Percentiles rank a stretch among this genome's conserved stretches.
Evolutionary conservation across 2,797 vertebrate species (phyloP).

Genomic region (Bufotes viridis): DNA sequence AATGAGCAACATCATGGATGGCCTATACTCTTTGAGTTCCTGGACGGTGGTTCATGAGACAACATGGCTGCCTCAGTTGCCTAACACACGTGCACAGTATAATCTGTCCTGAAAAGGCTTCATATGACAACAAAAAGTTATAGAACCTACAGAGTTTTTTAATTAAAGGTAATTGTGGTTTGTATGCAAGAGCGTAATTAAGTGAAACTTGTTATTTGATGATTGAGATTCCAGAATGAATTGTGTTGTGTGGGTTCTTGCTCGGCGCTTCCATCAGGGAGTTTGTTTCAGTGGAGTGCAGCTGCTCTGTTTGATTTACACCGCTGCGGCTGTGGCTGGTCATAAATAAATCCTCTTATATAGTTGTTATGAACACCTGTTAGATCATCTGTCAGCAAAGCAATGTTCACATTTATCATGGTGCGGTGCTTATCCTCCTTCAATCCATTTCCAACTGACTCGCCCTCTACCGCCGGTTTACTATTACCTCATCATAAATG

Average conservation of each 20-base stretch:
- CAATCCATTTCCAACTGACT: conserved; percentile 85
- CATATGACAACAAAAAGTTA: conserved; percentile 65
- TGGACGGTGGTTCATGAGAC: not conserved
- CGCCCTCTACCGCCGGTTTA: conserved; percentile 84
- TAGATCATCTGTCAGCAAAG: conserved; percentile 96
- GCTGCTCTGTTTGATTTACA: conserved; percentile 84
- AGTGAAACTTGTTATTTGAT: conserved; percentile 81
- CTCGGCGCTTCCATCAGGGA: conserved; percentile 79
- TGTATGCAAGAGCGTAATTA: conserved; percentile 74
- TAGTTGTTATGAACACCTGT: conserved; percentile 97
- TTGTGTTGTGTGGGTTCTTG: conserved; percentile 79
- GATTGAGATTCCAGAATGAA: conserved; percentile 89
- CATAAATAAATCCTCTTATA: conserved; percentile 96
- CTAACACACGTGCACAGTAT: too few species aligned
- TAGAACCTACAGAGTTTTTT: conserved; percentile 67
- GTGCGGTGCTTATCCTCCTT: conserved; percentile 89
- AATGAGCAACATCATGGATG: too few species aligned
- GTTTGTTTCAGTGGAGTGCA: conserved; percentile 80
- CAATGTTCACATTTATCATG: conserved; percentile 97
- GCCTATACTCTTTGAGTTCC: not conserved
- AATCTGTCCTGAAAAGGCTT: conserved; percentile 20
- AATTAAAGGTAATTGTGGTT: conserved; percentile 76
- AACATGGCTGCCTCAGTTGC: not conserved
- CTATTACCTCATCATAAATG: conserved; percentile 85
- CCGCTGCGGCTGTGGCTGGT: conserved; percentile 89